Percentiles rank a stretch among this genome's conserved stretches.
Conservation (phyloP, 2,113 vertebrate genomes). For the Halichoeres trimaculatus region DNA sequence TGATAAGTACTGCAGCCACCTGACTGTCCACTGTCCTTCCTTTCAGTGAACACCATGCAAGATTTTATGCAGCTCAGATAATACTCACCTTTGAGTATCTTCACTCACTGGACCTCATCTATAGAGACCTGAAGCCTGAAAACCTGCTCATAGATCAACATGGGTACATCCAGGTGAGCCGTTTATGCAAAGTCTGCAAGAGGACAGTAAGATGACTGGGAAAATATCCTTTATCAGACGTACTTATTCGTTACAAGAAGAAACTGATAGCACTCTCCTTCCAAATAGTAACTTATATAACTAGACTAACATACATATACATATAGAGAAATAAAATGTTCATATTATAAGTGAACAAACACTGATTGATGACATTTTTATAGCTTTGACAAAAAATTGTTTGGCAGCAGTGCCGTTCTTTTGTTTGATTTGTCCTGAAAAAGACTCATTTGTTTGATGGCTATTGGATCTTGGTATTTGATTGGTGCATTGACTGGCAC, state of each 20-base stretch:
- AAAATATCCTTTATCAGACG: not conserved
- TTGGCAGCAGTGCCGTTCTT: too few relatives aligned
- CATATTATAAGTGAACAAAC: too few relatives aligned
- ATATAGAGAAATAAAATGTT: too few relatives aligned
- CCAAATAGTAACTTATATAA: too few relatives aligned
- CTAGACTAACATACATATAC: too few relatives aligned
- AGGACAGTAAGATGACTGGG: not conserved
- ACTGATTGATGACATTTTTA: too few relatives aligned
- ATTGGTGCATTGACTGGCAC: too few relatives aligned
- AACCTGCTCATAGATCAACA: constrained; percentile 99
- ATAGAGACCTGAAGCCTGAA: constrained; percentile 99
- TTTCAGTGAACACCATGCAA: constrained; percentile 94
- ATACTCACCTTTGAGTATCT: constrained; percentile 99
- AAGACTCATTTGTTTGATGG: too few relatives aligned
- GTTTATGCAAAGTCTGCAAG: not conserved
- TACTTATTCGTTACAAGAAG: not conserved
- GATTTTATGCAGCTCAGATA: constrained; percentile 99
- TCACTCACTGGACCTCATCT: constrained; percentile 99
- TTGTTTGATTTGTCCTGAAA: too few relatives aligned
- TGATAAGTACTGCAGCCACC: not conserved
- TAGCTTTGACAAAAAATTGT: too few relatives aligned
- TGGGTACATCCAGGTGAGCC: constrained; percentile 97
- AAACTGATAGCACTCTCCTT: not conserved
- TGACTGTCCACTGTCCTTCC: constrained; percentile 44
- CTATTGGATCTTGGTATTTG: too few relatives aligned